These are phyloP conservation scores for Struthidea cinerea DNA, from an alignment of 2,113 vertebrate species.

Conservation along the genomic window DNA sequence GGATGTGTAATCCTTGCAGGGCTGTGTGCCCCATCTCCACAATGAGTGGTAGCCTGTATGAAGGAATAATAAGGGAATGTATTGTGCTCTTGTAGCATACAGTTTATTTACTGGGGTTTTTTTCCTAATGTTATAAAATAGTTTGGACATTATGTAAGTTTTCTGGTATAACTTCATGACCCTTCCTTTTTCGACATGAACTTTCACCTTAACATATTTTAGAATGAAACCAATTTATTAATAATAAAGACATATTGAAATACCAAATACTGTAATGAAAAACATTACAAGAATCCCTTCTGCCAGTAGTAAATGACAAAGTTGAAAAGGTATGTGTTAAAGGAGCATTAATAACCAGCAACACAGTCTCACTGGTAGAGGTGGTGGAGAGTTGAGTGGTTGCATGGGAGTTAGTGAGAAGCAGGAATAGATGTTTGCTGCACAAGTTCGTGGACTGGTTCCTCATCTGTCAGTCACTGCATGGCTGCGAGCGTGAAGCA, in stretches of 20 bases:
- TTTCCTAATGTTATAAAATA: not conserved
- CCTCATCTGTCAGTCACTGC: not conserved
- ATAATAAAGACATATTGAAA: not conserved
- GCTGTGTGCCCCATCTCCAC: not conserved
- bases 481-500: not conserved
- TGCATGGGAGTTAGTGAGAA: not conserved
- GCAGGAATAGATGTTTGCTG: not conserved
- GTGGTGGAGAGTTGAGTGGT: not conserved
- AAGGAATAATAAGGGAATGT: not conserved
- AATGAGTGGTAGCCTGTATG: not conserved
- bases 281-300: not conserved
- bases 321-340: not conserved
- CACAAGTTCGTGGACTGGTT: not conserved
- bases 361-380: not conserved
- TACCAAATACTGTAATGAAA: not conserved
- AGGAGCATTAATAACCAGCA: not conserved
- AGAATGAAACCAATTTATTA: not conserved
- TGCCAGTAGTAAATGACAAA: not conserved
- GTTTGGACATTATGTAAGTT: not conserved
- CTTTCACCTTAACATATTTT: not conserved
- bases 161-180: not conserved
- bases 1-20: not conserved
- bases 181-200: not conserved
- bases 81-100: not conserved
- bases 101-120: not conserved